Base-by-base conservation (phyloP, 2,888 invertebrate genomes). In the Cheiracanthium punctorium region DNA sequence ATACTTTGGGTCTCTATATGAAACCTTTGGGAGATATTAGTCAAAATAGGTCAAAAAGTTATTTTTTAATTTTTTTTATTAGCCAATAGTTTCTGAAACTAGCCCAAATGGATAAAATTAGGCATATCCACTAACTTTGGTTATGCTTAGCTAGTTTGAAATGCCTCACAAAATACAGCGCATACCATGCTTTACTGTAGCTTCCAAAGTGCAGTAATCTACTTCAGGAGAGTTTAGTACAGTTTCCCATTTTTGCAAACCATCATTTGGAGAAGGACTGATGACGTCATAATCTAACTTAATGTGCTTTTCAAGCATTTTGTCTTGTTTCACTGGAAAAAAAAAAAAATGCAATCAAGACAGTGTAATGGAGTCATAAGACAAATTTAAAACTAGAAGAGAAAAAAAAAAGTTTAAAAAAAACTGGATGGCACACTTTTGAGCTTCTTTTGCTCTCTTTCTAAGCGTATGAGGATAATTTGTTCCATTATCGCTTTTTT, bases 401-500 rank as follows among this genome's bases (percentile, higher is more conserved):
- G n/a, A n/a, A n/a, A n/a, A n/a, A n/a, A n/a, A n/a, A n/a, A n/a
- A n/a, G n/a, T n/a, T 8, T 37, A 37, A 37, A 37, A 37, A 37
- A 37, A 5, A 37, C 37, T 37, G 5, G 37, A 37, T 37, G 37
- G 12, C 37, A 37, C 91, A 96, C 96, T 95, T 93, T 93, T 94
- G 0, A 98, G 93, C 91, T 95, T 95, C 0, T 95, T 96, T 91
- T 98, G 98, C 91, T 98, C 97, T 88, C 95, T 97, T 91, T 98
- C 98, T 98, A 98, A 98, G 88, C 98, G 93, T 32, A 97, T 96
- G 0, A 98, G 93, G 69, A 98, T 94, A 70, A 98, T 94, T n/a
- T 97, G 98, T 92, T 98, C 98, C 89, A 96, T 95, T 70, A 98
- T 98, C 0, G 98, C 97, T 92, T 97, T 96, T 91, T 94, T 95